Percentiles rank a stretch among this genome's conserved stretches.
phyloP scores from a whole-genome alignment of 2,888 invertebrate genomes.

The Molanna angustata region DNA sequence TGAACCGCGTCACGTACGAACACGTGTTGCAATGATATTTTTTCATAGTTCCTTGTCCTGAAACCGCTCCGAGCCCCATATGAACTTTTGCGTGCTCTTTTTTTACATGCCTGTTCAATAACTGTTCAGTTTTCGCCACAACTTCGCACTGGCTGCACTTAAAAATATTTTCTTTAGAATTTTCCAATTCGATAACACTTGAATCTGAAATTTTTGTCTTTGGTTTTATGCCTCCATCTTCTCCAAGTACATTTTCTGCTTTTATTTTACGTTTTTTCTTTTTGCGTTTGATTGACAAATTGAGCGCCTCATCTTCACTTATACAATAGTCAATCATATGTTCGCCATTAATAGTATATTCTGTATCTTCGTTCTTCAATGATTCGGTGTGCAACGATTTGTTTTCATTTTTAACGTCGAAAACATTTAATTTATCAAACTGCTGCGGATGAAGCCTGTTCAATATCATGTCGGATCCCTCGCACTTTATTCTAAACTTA shows the following conservation, averaged over 20 bases:
- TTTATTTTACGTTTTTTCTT: background rate
- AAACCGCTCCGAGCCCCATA: no score
- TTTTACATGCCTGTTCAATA: constrained; percentile 41
- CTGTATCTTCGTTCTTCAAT: constrained; percentile 8
- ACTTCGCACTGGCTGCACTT: constrained; percentile 21
- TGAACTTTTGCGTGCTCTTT: constrained; percentile 49
- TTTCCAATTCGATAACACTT: no score
- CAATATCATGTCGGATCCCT: constrained; percentile 41
- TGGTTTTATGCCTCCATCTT: no score
- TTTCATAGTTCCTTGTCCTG: constrained; percentile 44
- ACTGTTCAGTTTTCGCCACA: constrained; percentile 20
- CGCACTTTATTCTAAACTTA: constrained; percentile 39
- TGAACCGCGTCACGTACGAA: constrained; percentile 47
- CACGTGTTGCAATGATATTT: constrained; percentile 49
- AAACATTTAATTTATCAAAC: background rate
- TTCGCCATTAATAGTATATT: constrained; percentile 3
- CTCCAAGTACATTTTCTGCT: background rate
- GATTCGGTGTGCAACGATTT: constrained; percentile 2
- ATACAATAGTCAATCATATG: background rate
- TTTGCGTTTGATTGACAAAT: background rate
- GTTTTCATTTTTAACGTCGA: background rate
- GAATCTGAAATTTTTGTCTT: no score
- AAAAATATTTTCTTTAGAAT: constrained; percentile 3
- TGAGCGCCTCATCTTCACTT: background rate
- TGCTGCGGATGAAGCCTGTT: constrained; percentile 12